Evolutionary conservation across 92 coral and sea anemone species (phyloP).

Genomic region (Palythoa grandiflora): DNA sequence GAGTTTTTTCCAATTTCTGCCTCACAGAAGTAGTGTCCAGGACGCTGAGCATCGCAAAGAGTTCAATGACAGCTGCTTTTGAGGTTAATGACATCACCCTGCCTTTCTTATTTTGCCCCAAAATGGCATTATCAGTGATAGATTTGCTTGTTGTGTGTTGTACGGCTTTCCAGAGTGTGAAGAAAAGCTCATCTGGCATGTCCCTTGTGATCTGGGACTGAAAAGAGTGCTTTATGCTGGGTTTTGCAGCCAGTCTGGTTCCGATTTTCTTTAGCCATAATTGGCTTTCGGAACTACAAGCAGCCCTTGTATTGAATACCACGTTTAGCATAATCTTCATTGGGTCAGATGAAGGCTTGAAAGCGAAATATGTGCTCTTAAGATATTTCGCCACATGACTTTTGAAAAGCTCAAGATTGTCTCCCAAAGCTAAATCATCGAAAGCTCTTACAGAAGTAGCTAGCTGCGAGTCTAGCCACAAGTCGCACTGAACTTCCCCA

Average conservation of each 20-base stretch:
- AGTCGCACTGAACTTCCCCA: background rate
- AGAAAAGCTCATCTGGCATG: conserved; percentile 72
- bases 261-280: conserved; percentile 67
- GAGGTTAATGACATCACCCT: conserved; percentile 70
- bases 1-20: conserved; percentile 55
- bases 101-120: conserved; percentile 65
- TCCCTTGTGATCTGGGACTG: conserved; percentile 59
- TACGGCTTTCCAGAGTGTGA: conserved; percentile 57
- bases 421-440: conserved; percentile 60
- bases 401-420: conserved; percentile 54
- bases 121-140: conserved; percentile 67
- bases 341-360: conserved; percentile 65
- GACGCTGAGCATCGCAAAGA: conserved; percentile 64
- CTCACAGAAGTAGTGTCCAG: conserved; percentile 57
- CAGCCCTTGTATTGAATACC: background rate
- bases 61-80: conserved; percentile 56
- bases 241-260: conserved; percentile 57
- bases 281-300: conserved; percentile 59
- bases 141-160: conserved; percentile 60
- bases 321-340: background rate
- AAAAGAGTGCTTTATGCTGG: conserved; percentile 64
- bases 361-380: conserved; percentile 48
- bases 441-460: conserved; percentile 57
- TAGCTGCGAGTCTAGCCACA: conserved; percentile 49
- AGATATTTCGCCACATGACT: conserved; percentile 37